Evolutionary conservation across 2,113 vertebrate genomes (phyloP).

Genomic region (Channa maculata): DNA sequence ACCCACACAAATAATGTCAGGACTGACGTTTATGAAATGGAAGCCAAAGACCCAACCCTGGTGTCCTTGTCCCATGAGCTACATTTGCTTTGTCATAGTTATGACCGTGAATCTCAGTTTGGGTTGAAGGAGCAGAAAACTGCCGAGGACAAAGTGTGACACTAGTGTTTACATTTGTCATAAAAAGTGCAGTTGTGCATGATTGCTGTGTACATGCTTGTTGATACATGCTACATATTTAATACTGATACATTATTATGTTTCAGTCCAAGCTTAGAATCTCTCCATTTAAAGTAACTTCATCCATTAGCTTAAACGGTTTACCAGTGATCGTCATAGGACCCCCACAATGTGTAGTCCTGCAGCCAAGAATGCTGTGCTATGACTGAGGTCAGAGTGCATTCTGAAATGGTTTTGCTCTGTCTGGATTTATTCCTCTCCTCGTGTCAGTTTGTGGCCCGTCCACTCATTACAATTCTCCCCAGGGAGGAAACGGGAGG

Average conservation of each 20-base stretch:
- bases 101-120: background rate
- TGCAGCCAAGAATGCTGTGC: background rate
- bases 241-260: background rate
- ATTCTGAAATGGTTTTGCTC: slow-evolving; percentile 17
- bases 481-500: slow-evolving; percentile 66
- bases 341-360: background rate
- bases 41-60: slow-evolving; percentile 48
- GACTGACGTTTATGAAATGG: slow-evolving; percentile 44
- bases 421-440: slow-evolving; percentile 66
- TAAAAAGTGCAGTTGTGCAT: background rate
- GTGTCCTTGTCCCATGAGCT: slow-evolving; percentile 67
- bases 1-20: slow-evolving; percentile 33
- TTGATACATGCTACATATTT: slow-evolving; percentile 8
- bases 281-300: background rate
- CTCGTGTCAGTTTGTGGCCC: slow-evolving; percentile 55
- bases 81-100: slow-evolving; percentile 36
- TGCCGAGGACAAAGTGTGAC: slow-evolving; percentile 8
- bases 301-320: background rate
- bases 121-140: slow-evolving; percentile 1
- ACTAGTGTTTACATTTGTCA: slow-evolving; percentile 11
- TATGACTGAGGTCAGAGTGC: slow-evolving; percentile 49
- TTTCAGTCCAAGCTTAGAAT: background rate
- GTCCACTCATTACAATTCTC: slow-evolving; percentile 80
- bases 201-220: background rate
- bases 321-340: slow-evolving; percentile 18